Conservation (phyloP, 2,888 invertebrate species). For the Hydropsyche betteni region DNA sequence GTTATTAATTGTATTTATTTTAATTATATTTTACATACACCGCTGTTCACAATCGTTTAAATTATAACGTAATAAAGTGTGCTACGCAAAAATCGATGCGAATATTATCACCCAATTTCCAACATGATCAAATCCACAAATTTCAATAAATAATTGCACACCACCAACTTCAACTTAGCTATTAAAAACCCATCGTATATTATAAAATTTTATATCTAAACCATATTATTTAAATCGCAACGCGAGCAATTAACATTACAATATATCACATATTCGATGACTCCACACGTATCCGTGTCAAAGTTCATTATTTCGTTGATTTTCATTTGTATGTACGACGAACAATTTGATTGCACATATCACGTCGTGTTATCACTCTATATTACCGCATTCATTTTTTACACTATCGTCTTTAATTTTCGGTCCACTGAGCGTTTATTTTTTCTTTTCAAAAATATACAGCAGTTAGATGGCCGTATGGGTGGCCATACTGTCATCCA, state of each 20-base stretch:
- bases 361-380: not conserved
- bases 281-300: not conserved
- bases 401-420: not conserved
- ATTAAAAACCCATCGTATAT: not conserved
- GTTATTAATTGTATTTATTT: not conserved
- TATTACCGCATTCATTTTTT: not conserved
- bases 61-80: not conserved
- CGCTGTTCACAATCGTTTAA: not conserved
- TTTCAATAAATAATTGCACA: not conserved
- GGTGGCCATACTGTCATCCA: constrained; percentile 67
- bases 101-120: not conserved
- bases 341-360: not conserved
- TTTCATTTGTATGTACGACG: not conserved
- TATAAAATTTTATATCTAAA: not conserved
- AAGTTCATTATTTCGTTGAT: constrained; percentile 14
- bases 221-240: not conserved
- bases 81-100: not conserved
- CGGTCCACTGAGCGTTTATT: not conserved
- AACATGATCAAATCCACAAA: not conserved
- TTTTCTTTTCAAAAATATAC: constrained; percentile 55
- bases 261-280: constrained; percentile 21
- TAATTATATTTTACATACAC: not conserved
- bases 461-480: constrained; percentile 56
- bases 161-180: not conserved
- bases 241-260: not conserved